Evolutionary conservation across 2,888 invertebrate genomes (phyloP).

Genomic region (Stenotaenia linearis): DNA sequence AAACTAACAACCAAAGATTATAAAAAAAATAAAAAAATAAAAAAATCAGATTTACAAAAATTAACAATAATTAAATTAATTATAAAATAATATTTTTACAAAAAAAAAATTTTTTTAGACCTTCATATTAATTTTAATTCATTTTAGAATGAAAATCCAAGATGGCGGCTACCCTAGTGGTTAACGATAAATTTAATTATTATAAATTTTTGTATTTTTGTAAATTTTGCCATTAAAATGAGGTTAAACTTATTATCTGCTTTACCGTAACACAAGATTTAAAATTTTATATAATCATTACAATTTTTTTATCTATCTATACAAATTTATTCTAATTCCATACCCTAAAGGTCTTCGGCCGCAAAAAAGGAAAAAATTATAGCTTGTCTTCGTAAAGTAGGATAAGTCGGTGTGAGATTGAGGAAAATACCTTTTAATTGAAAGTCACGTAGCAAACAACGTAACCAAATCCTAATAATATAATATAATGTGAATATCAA

Average conservation of each 20-base stretch:
- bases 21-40: no score
- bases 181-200: no score
- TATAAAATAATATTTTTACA: no score
- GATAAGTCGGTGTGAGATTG: conserved; percentile 9
- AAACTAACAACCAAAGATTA: no score
- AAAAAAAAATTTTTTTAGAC: no score
- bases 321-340: neutral
- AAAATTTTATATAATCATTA: neutral
- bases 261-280: neutral
- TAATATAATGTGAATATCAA: neutral
- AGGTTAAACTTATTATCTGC: neutral
- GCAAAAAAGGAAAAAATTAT: neutral
- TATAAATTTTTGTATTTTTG: no score
- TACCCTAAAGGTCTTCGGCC: neutral
- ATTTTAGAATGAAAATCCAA: no score
- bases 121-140: no score
- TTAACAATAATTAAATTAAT: no score
- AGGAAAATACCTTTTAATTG: neutral
- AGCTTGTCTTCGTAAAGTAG: neutral
- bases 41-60: no score
- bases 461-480: neutral
- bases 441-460: neutral
- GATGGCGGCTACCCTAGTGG: no score
- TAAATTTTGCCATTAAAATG: neutral
- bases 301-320: neutral